Base-by-base conservation (phyloP, 2,888 invertebrate genomes). In the Troilus luridus region DNA sequence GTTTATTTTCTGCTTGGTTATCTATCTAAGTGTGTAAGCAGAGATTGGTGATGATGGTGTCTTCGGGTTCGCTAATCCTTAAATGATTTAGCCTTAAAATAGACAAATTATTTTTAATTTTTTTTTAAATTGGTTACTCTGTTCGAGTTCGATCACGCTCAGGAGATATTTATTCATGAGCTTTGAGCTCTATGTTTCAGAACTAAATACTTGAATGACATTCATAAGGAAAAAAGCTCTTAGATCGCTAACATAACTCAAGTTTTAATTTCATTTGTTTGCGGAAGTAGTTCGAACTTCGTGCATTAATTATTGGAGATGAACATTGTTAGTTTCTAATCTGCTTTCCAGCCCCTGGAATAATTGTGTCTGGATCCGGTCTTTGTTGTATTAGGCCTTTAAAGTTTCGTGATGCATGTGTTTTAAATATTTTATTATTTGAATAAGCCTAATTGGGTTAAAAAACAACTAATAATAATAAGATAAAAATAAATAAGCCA, bases 251-350 rank as follows among this genome's bases (percentile, higher is more conserved):
- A 41, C 17, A 77, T 27, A 41, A 77, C 17, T 41, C 27, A 77
- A 77, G 72, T 77, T 77, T 41, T 77, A 77, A 77, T 77, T 77
- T 41, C 41, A 41, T 27, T 77, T 77, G 27, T 77, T 77, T 77
- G 17, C 17, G 41, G 7, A 77, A 77, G 72, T 77, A 77, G 72
- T 77, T 77, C 41, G 27, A 77, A 77, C 27, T 77, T 77, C 1
- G 27, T 77, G 72, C 72, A 77, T 41, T 77, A 77, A 41, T 77
- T 77, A 77, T 77, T 77, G 72, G 41, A 41, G 27, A 77, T 77
- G 6, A 77, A 41, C 27, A 41, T 27, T 14, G 24, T 27, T 77
- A 41, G 72, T 77, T 77, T 77, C 0, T 77, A 6, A 41, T 77
- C 27, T 27, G 7, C 7, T 77, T 19, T 21, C 17, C 14, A 77